Evolutionary conservation across 1,140 invertebrate species (phyloP).

Genomic region (Trichonephila inaurata): DNA sequence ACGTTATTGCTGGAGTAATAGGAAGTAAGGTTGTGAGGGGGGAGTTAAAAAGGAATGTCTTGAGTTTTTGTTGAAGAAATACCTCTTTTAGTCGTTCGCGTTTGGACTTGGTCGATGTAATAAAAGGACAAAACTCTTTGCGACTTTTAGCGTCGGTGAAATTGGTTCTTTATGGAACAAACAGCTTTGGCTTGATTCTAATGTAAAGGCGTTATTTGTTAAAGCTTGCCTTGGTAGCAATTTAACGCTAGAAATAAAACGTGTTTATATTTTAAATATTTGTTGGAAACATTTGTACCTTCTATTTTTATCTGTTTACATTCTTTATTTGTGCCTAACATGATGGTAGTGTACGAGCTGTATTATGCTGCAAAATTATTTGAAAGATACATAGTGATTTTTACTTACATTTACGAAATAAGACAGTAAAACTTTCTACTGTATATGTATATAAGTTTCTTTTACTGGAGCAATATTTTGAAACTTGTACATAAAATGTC

Average conservation of each 20-base stretch:
- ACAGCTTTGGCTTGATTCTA: background rate
- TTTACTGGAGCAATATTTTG: too few relatives aligned
- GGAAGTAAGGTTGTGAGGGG: background rate
- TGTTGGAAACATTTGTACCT: background rate
- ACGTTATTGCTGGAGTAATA: background rate
- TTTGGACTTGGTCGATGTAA: conserved; percentile 2
- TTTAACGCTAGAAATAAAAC: background rate
- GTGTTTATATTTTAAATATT: conserved; percentile 9
- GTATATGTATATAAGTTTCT: too few relatives aligned
- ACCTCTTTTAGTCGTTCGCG: background rate
- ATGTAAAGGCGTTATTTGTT: background rate
- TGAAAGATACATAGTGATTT: too few relatives aligned
- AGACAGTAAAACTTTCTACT: too few relatives aligned
- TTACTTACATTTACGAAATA: too few relatives aligned
- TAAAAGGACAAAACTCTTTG: conserved; percentile 29
- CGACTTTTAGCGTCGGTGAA: background rate
- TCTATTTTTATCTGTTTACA: too few relatives aligned
- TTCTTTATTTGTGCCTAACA: too few relatives aligned
- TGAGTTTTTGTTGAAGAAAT: conserved; percentile 31
- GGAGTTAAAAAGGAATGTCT: conserved; percentile 7
- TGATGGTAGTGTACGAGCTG: too few relatives aligned
- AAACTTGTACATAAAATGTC: too few relatives aligned
- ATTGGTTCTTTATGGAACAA: conserved; percentile 19
- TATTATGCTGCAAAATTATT: too few relatives aligned
- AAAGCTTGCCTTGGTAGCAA: background rate